Evolutionary conservation across 2,797 vertebrate genomes (phyloP), one percentile per base, ranked within the genome.

Genomic region (Liparis tanakae): DNA sequence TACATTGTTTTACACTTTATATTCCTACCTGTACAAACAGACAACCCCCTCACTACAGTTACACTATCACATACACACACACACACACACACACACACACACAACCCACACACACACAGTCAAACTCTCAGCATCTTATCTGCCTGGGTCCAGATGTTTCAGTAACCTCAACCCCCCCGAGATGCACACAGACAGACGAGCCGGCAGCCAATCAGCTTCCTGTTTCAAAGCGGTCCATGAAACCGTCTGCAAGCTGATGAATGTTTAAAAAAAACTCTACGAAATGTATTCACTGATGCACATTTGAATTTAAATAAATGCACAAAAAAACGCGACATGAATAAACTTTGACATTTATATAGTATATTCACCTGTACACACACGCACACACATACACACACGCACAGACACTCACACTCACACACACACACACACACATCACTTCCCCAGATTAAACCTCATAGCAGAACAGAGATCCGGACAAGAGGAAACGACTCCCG

Each of bases 391-490:
- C n/a, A n/a, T n/a, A n/a, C n/a, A n/a, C n/a, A n/a, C n/a, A 30
- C 25, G 2, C 25, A 30, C 25, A 30, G 25, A 30, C 25, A 30
- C 25, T 30, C 25, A n/a, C n/a, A n/a, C n/a, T n/a, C n/a, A n/a
- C n/a, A n/a, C n/a, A n/a, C 10, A 70, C 10, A 54, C 1, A 69
- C 22, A 46, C 33, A n/a, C n/a, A n/a, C n/a, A n/a, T 55, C 62
- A 91, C 89, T 90, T 89, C 88, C n/a, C 53, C 56, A 62, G 44
- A 62, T 63, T 25, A 20, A 81, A 65, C 79, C 67, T 80, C 25
- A 87, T 1, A 81, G 85, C 81, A 92, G 87, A 90, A 91, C 74
- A 88, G 71, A 85, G 44, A 85, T 56, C 60, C 22, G 20, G 5
- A 57, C 54, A 85, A 83, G 83, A 88, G 89, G 89, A 90, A 91